phyloP scores from a whole-genome alignment of 2,113 vertebrate species.

The Lepus europaeus region DNA sequence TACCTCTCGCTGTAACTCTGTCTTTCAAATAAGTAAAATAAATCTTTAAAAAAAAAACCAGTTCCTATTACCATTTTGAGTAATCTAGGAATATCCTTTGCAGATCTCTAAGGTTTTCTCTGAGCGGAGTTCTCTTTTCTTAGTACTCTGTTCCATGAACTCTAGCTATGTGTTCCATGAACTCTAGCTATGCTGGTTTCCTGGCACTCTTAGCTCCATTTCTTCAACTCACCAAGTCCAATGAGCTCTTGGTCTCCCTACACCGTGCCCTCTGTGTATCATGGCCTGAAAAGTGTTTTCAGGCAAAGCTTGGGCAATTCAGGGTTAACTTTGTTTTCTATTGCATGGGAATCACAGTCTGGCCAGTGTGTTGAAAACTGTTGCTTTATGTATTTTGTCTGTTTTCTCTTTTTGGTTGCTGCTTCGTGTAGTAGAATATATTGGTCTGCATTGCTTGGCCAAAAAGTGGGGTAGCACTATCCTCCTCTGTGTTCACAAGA shows the following conservation, averaged over 20 bases:
- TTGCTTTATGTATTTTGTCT: background rate
- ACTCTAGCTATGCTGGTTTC: background rate
- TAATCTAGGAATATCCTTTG: background rate
- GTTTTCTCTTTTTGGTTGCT: background rate
- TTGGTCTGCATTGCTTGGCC: background rate
- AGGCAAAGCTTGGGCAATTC: too few species aligned
- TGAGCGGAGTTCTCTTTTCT: background rate
- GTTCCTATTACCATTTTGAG: too few species aligned
- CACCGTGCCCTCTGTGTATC: background rate
- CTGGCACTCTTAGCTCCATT: background rate
- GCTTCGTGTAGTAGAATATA: background rate
- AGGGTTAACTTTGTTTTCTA: too few species aligned
- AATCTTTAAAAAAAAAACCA: too few species aligned
- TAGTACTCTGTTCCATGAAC: background rate
- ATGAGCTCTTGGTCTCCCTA: background rate
- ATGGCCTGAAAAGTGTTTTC: too few species aligned
- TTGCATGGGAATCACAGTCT: too few species aligned
- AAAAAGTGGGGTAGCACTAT: background rate
- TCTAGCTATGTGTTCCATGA: background rate
- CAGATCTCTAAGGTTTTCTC: background rate
- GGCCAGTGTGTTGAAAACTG: background rate
- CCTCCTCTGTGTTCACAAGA: background rate
- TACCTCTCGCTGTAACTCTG: too few species aligned
- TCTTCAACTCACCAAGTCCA: background rate
- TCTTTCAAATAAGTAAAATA: too few species aligned